Base-by-base conservation (phyloP, 2,888 invertebrate species). In the Yponomeuta plumbellus region DNA sequence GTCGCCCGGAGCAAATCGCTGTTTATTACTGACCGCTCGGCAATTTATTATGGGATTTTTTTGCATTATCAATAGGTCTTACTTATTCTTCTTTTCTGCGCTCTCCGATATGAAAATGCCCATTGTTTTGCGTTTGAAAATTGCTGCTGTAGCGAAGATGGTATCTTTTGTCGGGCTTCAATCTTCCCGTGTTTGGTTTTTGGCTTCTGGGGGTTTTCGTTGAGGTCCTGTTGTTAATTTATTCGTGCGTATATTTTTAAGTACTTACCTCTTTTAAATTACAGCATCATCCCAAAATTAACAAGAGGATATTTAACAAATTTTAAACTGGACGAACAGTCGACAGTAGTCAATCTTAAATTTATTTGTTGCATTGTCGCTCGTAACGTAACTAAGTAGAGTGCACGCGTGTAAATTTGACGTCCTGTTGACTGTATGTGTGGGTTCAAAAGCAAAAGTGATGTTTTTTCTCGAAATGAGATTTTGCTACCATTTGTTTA, bases 21-120 rank as follows among this genome's bases (percentile, higher is more conserved):
- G 83, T 89, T 88, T 90, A 90, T 88, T 86, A 85, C 89, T 83
- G 82, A 84, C 87, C 85, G 85, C 83, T 75, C 72, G 79, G 85
- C 88, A 88, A 90, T 91, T 90, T 91, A 90, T 90, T 89, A 86
- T 90, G 86, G 84, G 84, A 84, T 89, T 90, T 91, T 90, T 91
- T 90, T 68, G 86, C 84, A 90, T 90, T 91, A 91, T 91, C 90
- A 91, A 91, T 90, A 88, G 88, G 88, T 80, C 78, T 79, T 78
- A 85, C 82, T 85, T 86, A 73, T 80, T 82, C 82, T 82, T 52
- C 84, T 84, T 89, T 87, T 79, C 80, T 81, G 44, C 44, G 44
- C 44, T 52, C 44, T 3, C 1, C 44, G 44, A 85, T 87, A 89
- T 88, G 88, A 90, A 88, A 91, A 88, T 81, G 83, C 85, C 86